phyloP scores from a whole-genome alignment of 2,888 invertebrate genomes.

The Orthosia incerta region DNA sequence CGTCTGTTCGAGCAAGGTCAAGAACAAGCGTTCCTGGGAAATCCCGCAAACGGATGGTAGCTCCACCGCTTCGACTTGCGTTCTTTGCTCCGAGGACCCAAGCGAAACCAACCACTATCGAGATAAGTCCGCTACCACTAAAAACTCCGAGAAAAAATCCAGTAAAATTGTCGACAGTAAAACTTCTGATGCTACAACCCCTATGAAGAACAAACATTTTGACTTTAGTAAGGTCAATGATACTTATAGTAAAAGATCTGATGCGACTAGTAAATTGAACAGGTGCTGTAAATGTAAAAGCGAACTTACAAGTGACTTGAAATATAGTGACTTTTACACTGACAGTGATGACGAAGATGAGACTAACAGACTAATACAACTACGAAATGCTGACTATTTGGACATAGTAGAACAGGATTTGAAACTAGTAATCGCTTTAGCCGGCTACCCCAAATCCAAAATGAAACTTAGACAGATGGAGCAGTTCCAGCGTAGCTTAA shows the following conservation, averaged over 20 bases:
- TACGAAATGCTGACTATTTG: slow-evolving; percentile 82
- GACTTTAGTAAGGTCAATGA: slow-evolving; percentile 73
- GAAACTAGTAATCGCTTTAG: slow-evolving; percentile 82
- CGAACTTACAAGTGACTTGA: slow-evolving; percentile 77
- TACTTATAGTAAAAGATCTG: slow-evolving; percentile 72
- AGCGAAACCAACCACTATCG: slow-evolving; percentile 58
- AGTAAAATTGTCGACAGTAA: slow-evolving; percentile 71
- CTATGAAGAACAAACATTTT: slow-evolving; percentile 72
- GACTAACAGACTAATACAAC: slow-evolving; percentile 81
- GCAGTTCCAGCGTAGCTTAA: slow-evolving; percentile 79
- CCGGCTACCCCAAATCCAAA: slow-evolving; percentile 84
- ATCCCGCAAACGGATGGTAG: slow-evolving; percentile 72
- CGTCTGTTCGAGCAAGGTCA: slow-evolving; percentile 78
- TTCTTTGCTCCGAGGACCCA: slow-evolving; percentile 80
- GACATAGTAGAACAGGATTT: slow-evolving; percentile 82
- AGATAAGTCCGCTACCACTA: slow-evolving; percentile 75
- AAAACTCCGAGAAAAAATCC: slow-evolving; percentile 63
- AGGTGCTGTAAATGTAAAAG: slow-evolving; percentile 70
- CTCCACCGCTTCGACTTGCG: slow-evolving; percentile 85
- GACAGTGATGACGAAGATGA: slow-evolving; percentile 84
- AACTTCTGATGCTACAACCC: slow-evolving; percentile 66
- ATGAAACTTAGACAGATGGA: slow-evolving; percentile 84
- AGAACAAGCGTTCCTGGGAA: slow-evolving; percentile 75
- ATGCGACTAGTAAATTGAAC: slow-evolving; percentile 73
- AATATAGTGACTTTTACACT: slow-evolving; percentile 80